Conservation (phyloP, 1,140 invertebrate genomes). For the Caenorhabditis tropicalis region DNA sequence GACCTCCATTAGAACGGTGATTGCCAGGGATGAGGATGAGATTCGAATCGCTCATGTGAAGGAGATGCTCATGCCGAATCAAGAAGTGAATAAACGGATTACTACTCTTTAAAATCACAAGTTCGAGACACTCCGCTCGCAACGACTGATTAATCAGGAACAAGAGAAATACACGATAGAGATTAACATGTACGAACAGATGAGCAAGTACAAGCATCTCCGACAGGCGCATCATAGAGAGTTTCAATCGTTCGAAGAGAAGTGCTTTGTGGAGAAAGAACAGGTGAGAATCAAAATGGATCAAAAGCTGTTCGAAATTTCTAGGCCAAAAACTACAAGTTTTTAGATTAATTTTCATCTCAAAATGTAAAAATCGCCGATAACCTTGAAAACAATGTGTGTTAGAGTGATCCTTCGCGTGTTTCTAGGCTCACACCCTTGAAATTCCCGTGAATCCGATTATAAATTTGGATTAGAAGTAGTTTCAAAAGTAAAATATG, state of each 20-base stretch:
- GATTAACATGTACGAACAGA: constrained; percentile 96
- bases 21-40: neutral
- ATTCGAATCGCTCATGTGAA: neutral
- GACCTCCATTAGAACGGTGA: neutral
- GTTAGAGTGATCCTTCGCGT: too few relatives aligned
- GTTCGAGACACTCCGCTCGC: constrained; percentile 97
- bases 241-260: constrained; percentile 84
- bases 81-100: constrained; percentile 60
- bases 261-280: constrained; percentile 92
- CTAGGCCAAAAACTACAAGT: too few relatives aligned
- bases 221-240: constrained; percentile 94
- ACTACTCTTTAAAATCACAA: constrained; percentile 76
- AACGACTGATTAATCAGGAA: constrained; percentile 96
- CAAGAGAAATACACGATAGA: constrained; percentile 81
- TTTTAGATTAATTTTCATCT: too few relatives aligned
- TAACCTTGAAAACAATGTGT: too few relatives aligned
- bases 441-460: too few relatives aligned
- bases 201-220: constrained; percentile 98
- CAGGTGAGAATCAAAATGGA: constrained; percentile 91
- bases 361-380: too few relatives aligned
- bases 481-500: too few relatives aligned
- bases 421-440: too few relatives aligned
- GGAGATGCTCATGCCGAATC: constrained; percentile 10
- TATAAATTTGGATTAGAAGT: too few relatives aligned
- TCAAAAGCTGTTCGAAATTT: constrained; percentile 91